Evolutionary conservation across 2,888 invertebrate genomes (phyloP).

Genomic region (Hetaerina titia): DNA sequence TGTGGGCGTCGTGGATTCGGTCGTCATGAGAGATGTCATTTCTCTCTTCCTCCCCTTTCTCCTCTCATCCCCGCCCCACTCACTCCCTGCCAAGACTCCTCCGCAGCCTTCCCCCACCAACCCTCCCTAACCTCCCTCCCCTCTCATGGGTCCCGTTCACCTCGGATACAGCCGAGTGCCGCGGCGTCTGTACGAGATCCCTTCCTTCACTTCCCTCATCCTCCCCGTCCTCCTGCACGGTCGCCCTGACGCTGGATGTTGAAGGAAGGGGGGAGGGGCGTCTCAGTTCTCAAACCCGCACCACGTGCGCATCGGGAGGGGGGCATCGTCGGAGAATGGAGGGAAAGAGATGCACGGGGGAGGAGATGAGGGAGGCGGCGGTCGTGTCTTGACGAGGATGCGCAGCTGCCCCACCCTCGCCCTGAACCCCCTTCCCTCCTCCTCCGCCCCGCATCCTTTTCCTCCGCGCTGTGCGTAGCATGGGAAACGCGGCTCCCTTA

Average conservation of each 20-base stretch:
- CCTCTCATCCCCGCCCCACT: background rate
- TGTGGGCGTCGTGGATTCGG: constrained; percentile 27
- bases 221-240: background rate
- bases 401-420: constrained; percentile 32
- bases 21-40: background rate
- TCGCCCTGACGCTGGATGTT: background rate
- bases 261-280: background rate
- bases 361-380: background rate
- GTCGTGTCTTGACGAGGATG: background rate
- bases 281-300: background rate
- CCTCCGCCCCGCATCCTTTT: background rate
- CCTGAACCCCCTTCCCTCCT: background rate
- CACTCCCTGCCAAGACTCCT: too few relatives aligned
- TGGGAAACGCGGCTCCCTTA: background rate
- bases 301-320: background rate
- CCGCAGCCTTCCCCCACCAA: too few relatives aligned
- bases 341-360: background rate
- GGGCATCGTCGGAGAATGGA: background rate
- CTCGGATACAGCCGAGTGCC: too few relatives aligned
- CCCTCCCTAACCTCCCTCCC: too few relatives aligned
- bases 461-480: background rate
- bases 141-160: too few relatives aligned
- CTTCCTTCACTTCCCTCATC: too few relatives aligned
- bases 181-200: background rate
- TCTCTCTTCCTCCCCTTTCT: background rate